Evolutionary conservation across 1,140 invertebrate species (phyloP).

Genomic region (Ostrea denselamellosa): DNA sequence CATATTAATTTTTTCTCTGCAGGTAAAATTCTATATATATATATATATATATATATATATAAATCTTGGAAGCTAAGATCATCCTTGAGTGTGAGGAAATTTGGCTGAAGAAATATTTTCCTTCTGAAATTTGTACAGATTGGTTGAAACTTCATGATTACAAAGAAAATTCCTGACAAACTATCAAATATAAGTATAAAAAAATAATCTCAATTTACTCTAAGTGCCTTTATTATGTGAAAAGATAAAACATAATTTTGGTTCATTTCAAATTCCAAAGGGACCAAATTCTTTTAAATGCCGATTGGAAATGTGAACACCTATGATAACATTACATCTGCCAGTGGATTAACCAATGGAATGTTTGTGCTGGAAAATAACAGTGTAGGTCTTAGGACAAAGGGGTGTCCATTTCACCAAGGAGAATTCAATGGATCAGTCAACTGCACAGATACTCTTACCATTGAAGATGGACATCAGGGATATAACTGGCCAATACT

Average conservation of each 20-base stretch:
- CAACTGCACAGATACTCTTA: slow-evolving; percentile 21
- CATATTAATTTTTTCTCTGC: not conserved
- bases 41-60: too few relatives aligned
- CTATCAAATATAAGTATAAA: not conserved
- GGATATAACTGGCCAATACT: slow-evolving; percentile 72
- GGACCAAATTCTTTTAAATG: slow-evolving; percentile 35
- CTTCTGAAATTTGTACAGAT: not conserved
- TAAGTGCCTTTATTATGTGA: not conserved
- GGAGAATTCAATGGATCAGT: not conserved
- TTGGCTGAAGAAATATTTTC: not conserved
- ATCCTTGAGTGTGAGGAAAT: not conserved
- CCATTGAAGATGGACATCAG: not conserved
- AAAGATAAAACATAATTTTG: not conserved
- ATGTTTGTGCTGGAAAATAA: slow-evolving; percentile 23
- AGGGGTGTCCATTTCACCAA: not conserved
- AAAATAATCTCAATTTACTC: not conserved
- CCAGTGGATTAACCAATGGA: slow-evolving; percentile 13
- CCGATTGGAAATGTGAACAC: slow-evolving; percentile 16
- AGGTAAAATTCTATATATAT: not conserved
- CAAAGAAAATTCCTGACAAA: not conserved
- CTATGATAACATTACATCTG: not conserved
- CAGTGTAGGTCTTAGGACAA: not conserved
- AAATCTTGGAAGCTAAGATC: not conserved
- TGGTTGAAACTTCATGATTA: not conserved
- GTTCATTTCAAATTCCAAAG: not conserved